A percentile compares a stretch with the other conserved stretches of the same genome.
Conservation (phyloP, 1,140 invertebrate genomes). For the Neelides sp. region DNA sequence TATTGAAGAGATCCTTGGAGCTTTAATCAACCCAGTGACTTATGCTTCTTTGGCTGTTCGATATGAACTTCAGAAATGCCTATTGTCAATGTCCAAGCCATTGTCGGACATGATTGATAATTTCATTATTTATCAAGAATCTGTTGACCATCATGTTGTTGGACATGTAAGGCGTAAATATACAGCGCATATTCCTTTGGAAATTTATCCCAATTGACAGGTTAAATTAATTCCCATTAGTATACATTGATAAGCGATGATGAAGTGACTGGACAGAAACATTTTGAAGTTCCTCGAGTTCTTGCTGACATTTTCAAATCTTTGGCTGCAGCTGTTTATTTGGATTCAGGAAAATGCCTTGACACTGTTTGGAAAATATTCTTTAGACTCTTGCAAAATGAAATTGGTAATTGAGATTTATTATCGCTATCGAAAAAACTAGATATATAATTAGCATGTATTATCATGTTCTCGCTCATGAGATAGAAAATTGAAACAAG, state of each 20-base stretch:
- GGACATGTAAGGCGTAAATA: conserved; percentile 15
- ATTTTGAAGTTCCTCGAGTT: conserved; percentile 42
- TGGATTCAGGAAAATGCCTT: conserved; percentile 45
- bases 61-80: conserved; percentile 39
- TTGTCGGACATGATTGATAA: conserved; percentile 41
- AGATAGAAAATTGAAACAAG: too few species aligned
- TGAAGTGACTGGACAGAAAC: conserved; percentile 6
- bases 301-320: conserved; percentile 51
- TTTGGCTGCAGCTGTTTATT: conserved; percentile 46
- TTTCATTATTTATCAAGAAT: conserved; percentile 41
- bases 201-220: too few species aligned
- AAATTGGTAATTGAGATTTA: conserved; percentile 37
- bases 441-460: too few species aligned
- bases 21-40: conserved; percentile 49
- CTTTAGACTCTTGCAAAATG: conserved; percentile 43
- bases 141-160: conserved; percentile 35
- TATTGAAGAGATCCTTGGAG: conserved; percentile 47
- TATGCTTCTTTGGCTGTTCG: conserved; percentile 47
- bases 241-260: conserved; percentile 43
- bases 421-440: neutral
- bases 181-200: neutral
- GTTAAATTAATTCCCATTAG: conserved; percentile 40
- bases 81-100: conserved; percentile 35
- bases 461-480: too few species aligned
- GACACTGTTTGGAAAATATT: conserved; percentile 47